Percentiles rank a stretch among this genome's conserved stretches.
Evolutionary conservation across 2,797 vertebrate genomes (phyloP).

Genomic region (Squalus acanthias): DNA sequence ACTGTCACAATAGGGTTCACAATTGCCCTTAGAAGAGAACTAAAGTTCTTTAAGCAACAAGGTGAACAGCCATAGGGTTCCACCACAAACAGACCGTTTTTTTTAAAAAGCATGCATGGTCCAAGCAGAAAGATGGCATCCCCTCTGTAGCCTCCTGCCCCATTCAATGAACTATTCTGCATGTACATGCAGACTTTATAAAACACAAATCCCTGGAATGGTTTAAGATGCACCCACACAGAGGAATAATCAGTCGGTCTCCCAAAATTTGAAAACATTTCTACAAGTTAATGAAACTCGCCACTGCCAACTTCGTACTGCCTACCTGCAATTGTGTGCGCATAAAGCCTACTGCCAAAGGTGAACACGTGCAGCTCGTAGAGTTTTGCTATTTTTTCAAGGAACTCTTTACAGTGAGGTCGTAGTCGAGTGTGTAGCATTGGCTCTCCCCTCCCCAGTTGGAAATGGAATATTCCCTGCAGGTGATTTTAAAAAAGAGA

Average conservation of each 20-base stretch:
- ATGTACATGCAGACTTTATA: not conserved
- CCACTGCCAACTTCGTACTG: not conserved
- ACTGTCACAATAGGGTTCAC: not conserved
- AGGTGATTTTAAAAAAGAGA: not conserved
- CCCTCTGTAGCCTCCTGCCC: not conserved
- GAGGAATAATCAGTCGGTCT: no score
- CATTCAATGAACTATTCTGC: not conserved
- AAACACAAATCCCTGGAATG: not conserved
- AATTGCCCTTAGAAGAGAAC: not conserved
- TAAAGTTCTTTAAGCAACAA: not conserved
- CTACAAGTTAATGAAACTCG: not conserved
- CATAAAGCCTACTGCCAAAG: slow-evolving; percentile 93
- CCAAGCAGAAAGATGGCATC: not conserved
- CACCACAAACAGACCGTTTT: not conserved
- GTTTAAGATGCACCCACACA: not conserved
- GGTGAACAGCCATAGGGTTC: not conserved
- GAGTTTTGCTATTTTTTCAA: slow-evolving; percentile 92
- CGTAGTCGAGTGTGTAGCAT: slow-evolving; percentile 95
- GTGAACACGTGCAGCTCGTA: slow-evolving; percentile 96
- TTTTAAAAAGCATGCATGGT: not conserved
- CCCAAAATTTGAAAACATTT: not conserved
- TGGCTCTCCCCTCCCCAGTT: slow-evolving; percentile 87
- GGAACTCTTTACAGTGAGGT: slow-evolving; percentile 91
- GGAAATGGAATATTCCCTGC: slow-evolving; percentile 96
- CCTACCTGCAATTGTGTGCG: slow-evolving; percentile 93